Evolutionary conservation across 2,888 invertebrate genomes (phyloP).

Genomic region (Hirtodrosophila alboralis): DNA sequence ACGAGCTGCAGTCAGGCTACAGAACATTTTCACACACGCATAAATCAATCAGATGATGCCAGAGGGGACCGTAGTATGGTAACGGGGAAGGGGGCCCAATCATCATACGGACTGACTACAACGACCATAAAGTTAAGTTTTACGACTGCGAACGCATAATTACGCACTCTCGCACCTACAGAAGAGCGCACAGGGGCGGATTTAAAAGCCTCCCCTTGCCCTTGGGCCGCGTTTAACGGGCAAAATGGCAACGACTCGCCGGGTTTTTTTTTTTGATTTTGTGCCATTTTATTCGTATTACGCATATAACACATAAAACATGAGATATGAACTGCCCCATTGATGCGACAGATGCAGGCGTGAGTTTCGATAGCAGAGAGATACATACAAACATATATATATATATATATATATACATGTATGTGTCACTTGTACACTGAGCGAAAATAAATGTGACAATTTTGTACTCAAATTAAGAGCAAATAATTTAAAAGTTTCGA

Average conservation of each 20-base stretch:
- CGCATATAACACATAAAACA: slow-evolving; percentile 12
- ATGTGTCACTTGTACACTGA: too few species aligned
- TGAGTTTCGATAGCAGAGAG: slow-evolving; percentile 40
- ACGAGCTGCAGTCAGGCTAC: slow-evolving; percentile 27
- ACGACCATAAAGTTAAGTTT: slow-evolving; percentile 73
- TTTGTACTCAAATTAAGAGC: too few species aligned
- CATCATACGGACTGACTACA: slow-evolving; percentile 28
- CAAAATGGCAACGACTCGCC: slow-evolving; percentile 13
- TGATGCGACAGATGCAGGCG: slow-evolving; percentile 69
- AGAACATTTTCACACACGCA: slow-evolving; percentile 64
- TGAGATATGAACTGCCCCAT: slow-evolving; percentile 6
- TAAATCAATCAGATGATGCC: slow-evolving; percentile 66
- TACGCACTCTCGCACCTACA: slow-evolving; percentile 67
- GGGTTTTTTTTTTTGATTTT: slow-evolving; percentile 8
- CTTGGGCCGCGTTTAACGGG: slow-evolving; percentile 5
- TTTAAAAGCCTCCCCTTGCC: slow-evolving; percentile 8
- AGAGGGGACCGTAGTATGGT: neutral
- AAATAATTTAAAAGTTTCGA: too few species aligned
- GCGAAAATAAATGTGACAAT: too few species aligned
- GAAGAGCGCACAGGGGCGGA: slow-evolving; percentile 27
- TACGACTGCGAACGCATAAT: slow-evolving; percentile 74
- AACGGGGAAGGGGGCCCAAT: slow-evolving; percentile 21
- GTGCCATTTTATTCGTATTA: slow-evolving; percentile 29
- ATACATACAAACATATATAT: neutral
- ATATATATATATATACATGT: neutral